Evolutionary conservation across 2,888 invertebrate species (phyloP), one percentile per base, ranked within the genome.

Genomic region (Microdon myrmicae): DNA sequence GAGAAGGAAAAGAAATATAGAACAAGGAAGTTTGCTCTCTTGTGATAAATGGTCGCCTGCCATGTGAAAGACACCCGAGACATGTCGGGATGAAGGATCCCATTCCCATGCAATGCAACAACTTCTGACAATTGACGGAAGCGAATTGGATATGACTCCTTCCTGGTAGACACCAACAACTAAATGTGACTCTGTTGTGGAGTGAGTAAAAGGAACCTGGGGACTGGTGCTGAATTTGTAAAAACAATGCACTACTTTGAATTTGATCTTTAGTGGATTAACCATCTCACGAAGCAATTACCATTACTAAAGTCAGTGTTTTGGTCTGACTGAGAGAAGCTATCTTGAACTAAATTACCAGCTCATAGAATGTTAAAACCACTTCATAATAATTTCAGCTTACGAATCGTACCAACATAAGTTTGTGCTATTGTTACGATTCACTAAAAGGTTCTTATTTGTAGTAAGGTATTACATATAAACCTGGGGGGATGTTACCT

Each of bases 61-160:
- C 53, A 64, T 58, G 4, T 28, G 58, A 64, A 56, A 64, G 64
- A 23, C 35, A 44, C 26, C 39, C 44, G 25, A 34, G 34, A 44
- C 28, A 25, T 32, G 5, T 23, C 9, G 12, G 6, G 16, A 25
- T 16, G 32, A 37, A 28, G 31, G 23, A 14, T 9, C 4, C 25
- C 31, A 49, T 35, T 43, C 43, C 32, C 32, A 45, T 45, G 43
- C 32, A 34, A 20, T 49, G 37, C 35, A 60, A 48, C 54, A 47
- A 43, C 31, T 60, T 55, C 48, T 60, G 55, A 64, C 64, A 58
- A 64, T 58, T 64, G 64, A 64, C 64, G 58, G 64, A 53, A 53
- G 53, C 43, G 51, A 64, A 51, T 56, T 38, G 61, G 48, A 60
- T 35, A 38, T 20, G 49, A 53, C 45, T 44, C 37, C 22, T 26